A percentile compares a stretch with the other conserved stretches of the same genome.
Conservation (phyloP, 2,888 invertebrate species). For the Hermodice carunculata region DNA sequence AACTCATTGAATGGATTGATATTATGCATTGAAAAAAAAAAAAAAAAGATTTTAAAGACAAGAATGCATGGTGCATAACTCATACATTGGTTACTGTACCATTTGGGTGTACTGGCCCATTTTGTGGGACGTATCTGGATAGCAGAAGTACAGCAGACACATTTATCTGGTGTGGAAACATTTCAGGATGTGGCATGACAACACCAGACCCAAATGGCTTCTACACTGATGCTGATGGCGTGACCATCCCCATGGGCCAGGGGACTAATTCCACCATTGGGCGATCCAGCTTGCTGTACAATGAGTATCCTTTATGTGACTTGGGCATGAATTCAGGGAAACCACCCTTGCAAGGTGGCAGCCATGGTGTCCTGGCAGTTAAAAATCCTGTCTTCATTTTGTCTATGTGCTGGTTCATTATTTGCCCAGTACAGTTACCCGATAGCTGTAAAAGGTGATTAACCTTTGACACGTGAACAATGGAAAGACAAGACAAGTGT, state of each 20-base stretch:
- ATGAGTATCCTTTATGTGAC: conserved; percentile 84
- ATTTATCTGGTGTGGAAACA: not conserved
- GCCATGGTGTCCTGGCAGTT: too few species aligned
- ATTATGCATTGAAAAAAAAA: not conserved
- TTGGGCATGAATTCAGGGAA: too few species aligned
- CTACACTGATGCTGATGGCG: conserved; percentile 76
- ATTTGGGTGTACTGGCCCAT: too few species aligned
- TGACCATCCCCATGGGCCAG: conserved; percentile 68
- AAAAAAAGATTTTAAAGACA: not conserved
- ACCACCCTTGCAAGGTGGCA: too few species aligned
- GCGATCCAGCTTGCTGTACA: conserved; percentile 82
- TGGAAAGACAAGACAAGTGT: not conserved
- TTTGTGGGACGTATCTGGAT: too few species aligned
- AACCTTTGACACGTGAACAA: not conserved
- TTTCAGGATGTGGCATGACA: conserved; percentile 79
- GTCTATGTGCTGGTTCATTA: too few species aligned
- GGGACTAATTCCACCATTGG: conserved; percentile 43
- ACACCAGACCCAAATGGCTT: conserved; percentile 82
- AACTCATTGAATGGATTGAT: not conserved
- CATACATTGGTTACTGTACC: not conserved
- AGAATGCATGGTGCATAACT: not conserved
- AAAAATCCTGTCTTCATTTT: too few species aligned
- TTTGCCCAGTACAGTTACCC: too few species aligned
- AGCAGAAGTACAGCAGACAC: not conserved
- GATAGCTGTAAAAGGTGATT: not conserved